Base-by-base conservation (phyloP, 1,140 invertebrate species). In the Penaeus indicus region DNA sequence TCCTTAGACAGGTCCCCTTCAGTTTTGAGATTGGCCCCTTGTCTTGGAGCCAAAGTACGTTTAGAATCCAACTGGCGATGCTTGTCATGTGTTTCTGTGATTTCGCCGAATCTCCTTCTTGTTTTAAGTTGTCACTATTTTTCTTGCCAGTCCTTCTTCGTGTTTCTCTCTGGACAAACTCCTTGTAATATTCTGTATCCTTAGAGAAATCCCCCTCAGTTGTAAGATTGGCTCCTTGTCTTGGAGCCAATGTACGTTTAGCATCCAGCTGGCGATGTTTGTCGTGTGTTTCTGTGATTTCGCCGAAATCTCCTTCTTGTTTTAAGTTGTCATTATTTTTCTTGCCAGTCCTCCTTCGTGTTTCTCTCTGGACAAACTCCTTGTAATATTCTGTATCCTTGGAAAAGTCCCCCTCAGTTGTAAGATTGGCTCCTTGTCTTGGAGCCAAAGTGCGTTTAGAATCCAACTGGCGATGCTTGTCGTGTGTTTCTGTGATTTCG, bases 1-100 rank as follows among this genome's bases (percentile, higher is more conserved):
- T 85, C 84, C 19, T 62, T 79, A 0, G 54, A 77, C 21, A 85
- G 79, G 72, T 42, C 63, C 0, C 85, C 85, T 25, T 80, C 85
- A 13, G 85, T 62, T 64, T 3, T 18, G 1, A 86, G 85, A 54
- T 86, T 21, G 27, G 85, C 75, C 19, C 54, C 54, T 0, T 54
- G 54, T 54, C 54, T 54, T 54, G 54, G 54, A 54, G 54, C 54
- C 54, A 54, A 54, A 54, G 54, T 54, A 13, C 54, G 54, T 54
- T 54, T 11, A 54, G 54, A 11, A 16, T 54, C 54, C 0, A 54
- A 54, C 54, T 54, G 54, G 0, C 54, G 54, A 54, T 54, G 54
- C 2, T 54, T 54, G 54, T 54, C 54, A 11, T 54, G 54, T 54
- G 54, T 54, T 16, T 54, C 54, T 10, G 54, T 54, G 0, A 54